Percentiles rank a stretch among this genome's conserved stretches.
Conservation (phyloP, 2,888 invertebrate species). For the Hecatera dysodea region DNA sequence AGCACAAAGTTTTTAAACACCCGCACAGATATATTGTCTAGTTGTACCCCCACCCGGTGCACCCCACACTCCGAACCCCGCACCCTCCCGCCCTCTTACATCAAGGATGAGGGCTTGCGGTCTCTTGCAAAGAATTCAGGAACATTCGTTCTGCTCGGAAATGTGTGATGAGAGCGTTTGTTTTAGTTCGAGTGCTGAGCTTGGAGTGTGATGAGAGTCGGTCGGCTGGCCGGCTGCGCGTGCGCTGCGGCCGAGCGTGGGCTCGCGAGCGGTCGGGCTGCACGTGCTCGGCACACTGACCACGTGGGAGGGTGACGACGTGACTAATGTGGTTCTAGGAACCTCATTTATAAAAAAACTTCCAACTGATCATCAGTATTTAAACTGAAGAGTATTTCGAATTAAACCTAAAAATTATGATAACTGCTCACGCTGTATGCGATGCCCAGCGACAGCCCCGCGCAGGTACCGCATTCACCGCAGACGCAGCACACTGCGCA, state of each 20-base stretch:
- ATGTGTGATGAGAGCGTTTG: background rate
- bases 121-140: constrained; percentile 8
- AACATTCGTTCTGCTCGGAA: constrained; percentile 4
- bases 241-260: background rate
- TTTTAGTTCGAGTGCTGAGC: background rate
- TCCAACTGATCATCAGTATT: background rate
- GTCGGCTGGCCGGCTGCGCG: background rate
- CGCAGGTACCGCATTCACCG: background rate
- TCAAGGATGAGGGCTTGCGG: constrained; percentile 13
- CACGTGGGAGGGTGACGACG: background rate
- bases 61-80: background rate
- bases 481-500: background rate
- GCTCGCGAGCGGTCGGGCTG: too few relatives aligned
- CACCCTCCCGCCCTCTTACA: background rate
- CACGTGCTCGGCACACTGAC: too few relatives aligned
- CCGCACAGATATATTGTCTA: constrained; percentile 27
- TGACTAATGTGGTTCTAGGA: background rate
- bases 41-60: background rate
- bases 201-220: background rate
- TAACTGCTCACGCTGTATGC: background rate
- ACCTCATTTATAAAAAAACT: background rate
- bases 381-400: background rate
- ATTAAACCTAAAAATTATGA: background rate
- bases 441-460: background rate
- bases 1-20: constrained; percentile 47